phyloP scores from a whole-genome alignment of 1,140 invertebrate genomes.

The Dendrolimus punctatus region DNA sequence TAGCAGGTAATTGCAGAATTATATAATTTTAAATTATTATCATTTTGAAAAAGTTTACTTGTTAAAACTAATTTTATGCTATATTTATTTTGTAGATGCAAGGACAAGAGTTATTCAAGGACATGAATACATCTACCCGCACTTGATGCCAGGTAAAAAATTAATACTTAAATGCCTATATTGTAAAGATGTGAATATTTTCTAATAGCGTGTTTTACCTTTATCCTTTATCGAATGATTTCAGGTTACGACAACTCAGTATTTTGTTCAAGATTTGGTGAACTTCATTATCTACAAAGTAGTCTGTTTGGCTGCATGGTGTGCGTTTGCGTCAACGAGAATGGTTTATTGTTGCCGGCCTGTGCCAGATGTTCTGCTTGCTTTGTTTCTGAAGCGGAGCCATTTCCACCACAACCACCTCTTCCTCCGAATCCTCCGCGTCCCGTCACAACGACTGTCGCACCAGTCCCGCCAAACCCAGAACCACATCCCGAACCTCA shows the following conservation, averaged over 20 bases:
- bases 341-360: conserved; percentile 20
- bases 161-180: conserved; percentile 1
- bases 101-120: conserved; percentile 22
- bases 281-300: conserved; percentile 21
- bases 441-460: background rate
- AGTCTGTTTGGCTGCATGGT: conserved; percentile 26
- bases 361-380: conserved; percentile 37
- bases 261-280: conserved; percentile 19
- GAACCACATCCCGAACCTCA: no score
- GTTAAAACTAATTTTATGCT: background rate
- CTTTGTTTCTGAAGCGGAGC: background rate
- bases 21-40: background rate
- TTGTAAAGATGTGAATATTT: background rate
- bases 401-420: conserved; percentile 4
- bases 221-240: conserved; percentile 1
- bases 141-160: conserved; percentile 26
- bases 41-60: conserved; percentile 3
- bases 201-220: background rate
- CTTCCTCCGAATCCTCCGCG: background rate
- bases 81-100: conserved; percentile 16
- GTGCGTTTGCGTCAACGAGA: conserved; percentile 29
- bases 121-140: conserved; percentile 26
- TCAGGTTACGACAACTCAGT: conserved; percentile 21
- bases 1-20: no score
- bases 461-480: conserved; percentile 3